Evolutionary conservation across 2,888 invertebrate genomes (phyloP), one percentile per base, ranked within the genome.

Genomic region (Melipona beecheii): DNA sequence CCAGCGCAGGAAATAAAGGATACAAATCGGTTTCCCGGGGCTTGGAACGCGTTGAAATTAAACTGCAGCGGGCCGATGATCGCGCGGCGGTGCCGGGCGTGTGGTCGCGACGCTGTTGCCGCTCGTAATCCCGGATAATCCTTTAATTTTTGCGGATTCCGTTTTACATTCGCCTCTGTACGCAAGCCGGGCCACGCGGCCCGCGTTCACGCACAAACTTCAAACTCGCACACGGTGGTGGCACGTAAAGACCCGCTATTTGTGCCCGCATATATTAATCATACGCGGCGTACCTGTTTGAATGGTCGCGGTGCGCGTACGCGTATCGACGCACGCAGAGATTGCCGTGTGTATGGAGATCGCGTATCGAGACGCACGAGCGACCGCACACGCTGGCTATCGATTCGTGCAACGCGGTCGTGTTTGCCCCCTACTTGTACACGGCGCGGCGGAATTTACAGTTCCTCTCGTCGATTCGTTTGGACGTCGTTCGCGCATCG

Each of bases 61-160:
- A 90, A 88, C 83, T 83, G 76, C 77, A 52, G 17, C 43, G 49
- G 85, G 49, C 76, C 60, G 65, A 70, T 56, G 79, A 86, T 80
- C 78, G 74, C 27, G 71, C 72, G 71, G 43, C 43, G 36, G 66
- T 69, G 17, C 60, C 9, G 27, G 27, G 4, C 21, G 52, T 78
- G 73, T 19, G 81, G 81, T 68, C 56, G 73, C 66, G 75, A 85
- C 75, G 84, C 83, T 80, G 84, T 82, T 83, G 49, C 73, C 58
- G 68, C 64, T 31, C 84, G 89, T 93, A 92, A 93, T 92, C 91
- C 89, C 43, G 85, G 86, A 89, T 92, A 89, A 93, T 92, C 92
- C 92, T 90, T 91, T 92, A 92, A 93, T 93, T 92, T 93, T 91
- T 78, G 77, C 75, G 78, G 84, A 75, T 90, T 90, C 89, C 86